Evolutionary conservation across 2,888 invertebrate genomes (phyloP).

Genomic region (Stramonita haemastoma): DNA sequence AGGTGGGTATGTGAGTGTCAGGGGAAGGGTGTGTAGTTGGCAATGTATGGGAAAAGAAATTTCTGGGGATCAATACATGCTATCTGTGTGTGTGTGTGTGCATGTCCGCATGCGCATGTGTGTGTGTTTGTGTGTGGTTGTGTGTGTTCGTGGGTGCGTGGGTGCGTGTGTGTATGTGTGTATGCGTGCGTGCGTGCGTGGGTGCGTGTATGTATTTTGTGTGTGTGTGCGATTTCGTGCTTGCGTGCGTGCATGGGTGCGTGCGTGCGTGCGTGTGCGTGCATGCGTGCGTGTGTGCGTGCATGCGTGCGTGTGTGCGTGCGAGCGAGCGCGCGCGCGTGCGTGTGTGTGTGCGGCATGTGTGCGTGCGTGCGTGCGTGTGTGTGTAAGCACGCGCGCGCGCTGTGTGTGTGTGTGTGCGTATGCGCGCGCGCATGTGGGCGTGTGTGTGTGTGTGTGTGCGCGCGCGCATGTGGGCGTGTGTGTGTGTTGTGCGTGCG

Average conservation of each 20-base stretch:
- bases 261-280: background rate
- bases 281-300: background rate
- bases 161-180: background rate
- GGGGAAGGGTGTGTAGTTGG: too few species aligned
- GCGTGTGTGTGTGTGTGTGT: constrained; percentile 25
- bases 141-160: background rate
- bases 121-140: constrained; percentile 17
- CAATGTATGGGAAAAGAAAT: too few species aligned
- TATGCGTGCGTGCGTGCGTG: constrained; percentile 13
- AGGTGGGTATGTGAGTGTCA: too few species aligned
- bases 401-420: constrained; percentile 10
- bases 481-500: constrained; percentile 21
- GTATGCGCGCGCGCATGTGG: background rate
- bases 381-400: too few species aligned
- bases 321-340: background rate
- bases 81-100: constrained; percentile 23
- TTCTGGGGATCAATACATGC: background rate
- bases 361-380: constrained; percentile 21
- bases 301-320: background rate
- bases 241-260: background rate
- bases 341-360: constrained; percentile 28
- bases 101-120: constrained; percentile 3
- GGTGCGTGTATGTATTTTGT: background rate
- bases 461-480: background rate
- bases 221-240: background rate